Base-by-base conservation (phyloP, 2,797 vertebrate species). In the Delichon dasypus region DNA sequence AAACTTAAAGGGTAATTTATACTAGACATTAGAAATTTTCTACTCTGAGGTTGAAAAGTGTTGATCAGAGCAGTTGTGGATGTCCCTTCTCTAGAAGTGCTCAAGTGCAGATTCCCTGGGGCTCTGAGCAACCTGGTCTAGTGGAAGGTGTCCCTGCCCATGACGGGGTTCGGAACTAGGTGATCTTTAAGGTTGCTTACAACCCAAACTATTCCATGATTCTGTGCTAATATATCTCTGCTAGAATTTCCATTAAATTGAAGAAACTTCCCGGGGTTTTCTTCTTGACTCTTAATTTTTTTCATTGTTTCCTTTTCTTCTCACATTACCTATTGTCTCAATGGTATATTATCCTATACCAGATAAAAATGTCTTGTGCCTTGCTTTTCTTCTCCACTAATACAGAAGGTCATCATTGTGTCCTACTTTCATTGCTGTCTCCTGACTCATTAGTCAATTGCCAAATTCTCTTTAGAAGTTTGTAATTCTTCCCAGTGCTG, bases 381-480 rank as follows among this genome's bases (percentile, higher is more conserved):
- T 94, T 89, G 34, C 22, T 50, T 92, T 89, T 81, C 38, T 74
- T 70, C 10, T 30, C 15, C 34, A 15, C 16, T 32, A 45, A 81
- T 40, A 53, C 32, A 71, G 62, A 91, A 93, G 85, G 64, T 86
- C 70, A 80, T 88, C 34, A 16, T 13, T 25, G 9, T 85, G 66
- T 66, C 55, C 85, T 90, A 61, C 36, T 90, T 96, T 88, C 48
- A 30, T 70, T 47, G 53, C 67, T 88, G n/a, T 78, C 75, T 79
- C 27, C 50, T 77, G 32, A 74, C 50, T 79, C 25, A 40, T 70
- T 82, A 85, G 50, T 91, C 65, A 75, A 47, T 81, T 87, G 70
- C 62, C 76, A 88, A 70, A 58, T 92, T 91, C 90, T 92, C 44
- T 67, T 84, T 47, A 91, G 64, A 94, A 84, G 53, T 87, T 94